Evolutionary conservation across 2,888 invertebrate species (phyloP).

Genomic region (Dasysyrphus albostriatus): DNA sequence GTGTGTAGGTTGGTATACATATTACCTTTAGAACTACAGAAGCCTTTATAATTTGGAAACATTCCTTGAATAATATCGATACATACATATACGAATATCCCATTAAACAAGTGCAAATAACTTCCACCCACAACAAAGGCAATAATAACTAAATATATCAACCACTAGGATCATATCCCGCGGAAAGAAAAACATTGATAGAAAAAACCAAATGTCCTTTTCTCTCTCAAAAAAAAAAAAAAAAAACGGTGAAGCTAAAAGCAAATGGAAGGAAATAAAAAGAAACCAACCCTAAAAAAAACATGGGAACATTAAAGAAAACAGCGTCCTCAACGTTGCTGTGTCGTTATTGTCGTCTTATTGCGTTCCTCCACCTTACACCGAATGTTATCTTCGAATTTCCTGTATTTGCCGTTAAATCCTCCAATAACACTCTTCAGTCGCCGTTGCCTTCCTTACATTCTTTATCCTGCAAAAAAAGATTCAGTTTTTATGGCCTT

Average conservation of each 20-base stretch:
- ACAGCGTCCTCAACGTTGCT: constrained; percentile 65
- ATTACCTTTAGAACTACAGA: too few relatives aligned
- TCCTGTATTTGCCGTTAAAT: constrained; percentile 58
- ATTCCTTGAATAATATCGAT: too few relatives aligned
- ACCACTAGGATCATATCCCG: constrained; percentile 54
- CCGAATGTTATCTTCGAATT: constrained; percentile 62
- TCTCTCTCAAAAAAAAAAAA: constrained; percentile 1
- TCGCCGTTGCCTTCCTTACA: not conserved
- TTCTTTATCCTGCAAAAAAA: constrained; percentile 32
- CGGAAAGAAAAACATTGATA: constrained; percentile 59
- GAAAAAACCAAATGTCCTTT: constrained; percentile 52
- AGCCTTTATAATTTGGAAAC: too few relatives aligned
- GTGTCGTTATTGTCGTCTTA: constrained; percentile 65
- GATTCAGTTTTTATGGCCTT: constrained; percentile 74
- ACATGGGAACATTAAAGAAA: constrained; percentile 65
- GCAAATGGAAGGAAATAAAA: constrained; percentile 21
- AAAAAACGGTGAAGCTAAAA: constrained; percentile 2
- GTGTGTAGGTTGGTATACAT: too few relatives aligned
- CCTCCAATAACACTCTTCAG: not conserved
- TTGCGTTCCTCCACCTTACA: constrained; percentile 24
- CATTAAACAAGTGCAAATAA: too few relatives aligned
- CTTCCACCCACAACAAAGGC: too few relatives aligned
- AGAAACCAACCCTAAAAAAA: constrained; percentile 11
- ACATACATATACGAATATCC: too few relatives aligned
- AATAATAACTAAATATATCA: not conserved